Base-by-base conservation (phyloP, 2,888 invertebrate species). In the Protophormia terraenovae region DNA sequence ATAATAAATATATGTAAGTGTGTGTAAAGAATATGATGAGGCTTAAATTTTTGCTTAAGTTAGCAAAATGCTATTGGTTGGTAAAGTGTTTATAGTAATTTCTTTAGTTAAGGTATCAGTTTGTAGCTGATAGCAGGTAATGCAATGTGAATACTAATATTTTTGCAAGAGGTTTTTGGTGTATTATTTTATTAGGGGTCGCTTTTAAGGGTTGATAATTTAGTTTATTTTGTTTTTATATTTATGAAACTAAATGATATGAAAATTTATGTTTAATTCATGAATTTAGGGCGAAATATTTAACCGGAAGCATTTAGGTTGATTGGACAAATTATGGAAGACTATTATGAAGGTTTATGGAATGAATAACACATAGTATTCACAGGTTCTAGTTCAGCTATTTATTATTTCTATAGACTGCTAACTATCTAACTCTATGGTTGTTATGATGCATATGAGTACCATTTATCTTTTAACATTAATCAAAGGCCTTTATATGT, bases 131-230 rank as follows among this genome's bases (percentile, higher is more conserved):
- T 3, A 67, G 27, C 71, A 71, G 58, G 72, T 55, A 71, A n/a
- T 29, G 60, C 47, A 73, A 45, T 62, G 73, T 67, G 53, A 47
- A 83, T 79, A 47, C 6, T 76, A 76, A 76, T n/a, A n/a, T n/a
- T n/a, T n/a, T n/a, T n/a, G n/a, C 55, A 35, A 38, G 4, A 14
- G 35, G 5, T 29, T 64, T 55, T 47, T 8, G 27, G 35, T 38
- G n/a, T n/a, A 4, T 45, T n/a, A n/a, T n/a, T n/a, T n/a, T n/a
- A n/a, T n/a, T n/a, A 6, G 16, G 7, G 5, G 16, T 6, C 3
- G n/a, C 19, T 35, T 55, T n/a, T 55, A 27, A 4, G 38, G n/a
- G n/a, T n/a, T n/a, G n/a, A n/a, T n/a, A n/a, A n/a, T 14, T 35
- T 24, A 24, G 24, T 12, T 53, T 5, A 0, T 53, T 53, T 53